phyloP scores from a whole-genome alignment of 1,140 invertebrate genomes.

The Pectinophora gossypiella region DNA sequence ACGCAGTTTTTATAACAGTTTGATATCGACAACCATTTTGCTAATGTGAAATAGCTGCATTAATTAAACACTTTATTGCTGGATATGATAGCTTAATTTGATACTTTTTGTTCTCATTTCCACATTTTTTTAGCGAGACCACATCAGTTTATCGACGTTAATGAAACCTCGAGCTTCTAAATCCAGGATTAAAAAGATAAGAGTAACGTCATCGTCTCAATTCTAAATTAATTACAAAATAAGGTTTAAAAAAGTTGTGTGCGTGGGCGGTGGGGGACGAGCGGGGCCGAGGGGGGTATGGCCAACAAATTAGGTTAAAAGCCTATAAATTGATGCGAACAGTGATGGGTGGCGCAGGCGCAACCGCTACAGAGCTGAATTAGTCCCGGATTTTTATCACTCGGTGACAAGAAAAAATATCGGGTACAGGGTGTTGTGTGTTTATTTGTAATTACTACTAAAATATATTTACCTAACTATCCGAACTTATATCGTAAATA shows the following conservation, averaged over 20 bases:
- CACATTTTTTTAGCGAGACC: constrained; percentile 28
- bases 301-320: constrained; percentile 71
- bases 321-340: constrained; percentile 69
- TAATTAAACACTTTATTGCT: constrained; percentile 55
- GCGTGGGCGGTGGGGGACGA: constrained; percentile 33
- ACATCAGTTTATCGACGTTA: constrained; percentile 30
- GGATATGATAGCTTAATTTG: constrained; percentile 57
- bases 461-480: no score
- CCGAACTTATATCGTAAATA: no score
- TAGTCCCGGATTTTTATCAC: constrained; percentile 67
- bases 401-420: constrained; percentile 55
- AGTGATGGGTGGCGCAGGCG: constrained; percentile 61
- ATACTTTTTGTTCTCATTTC: constrained; percentile 34
- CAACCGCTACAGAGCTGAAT: constrained; percentile 55
- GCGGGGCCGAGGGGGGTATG: constrained; percentile 17
- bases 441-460: no score
- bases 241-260: constrained; percentile 25
- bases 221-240: constrained; percentile 39
- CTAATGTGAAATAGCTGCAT: constrained; percentile 54
- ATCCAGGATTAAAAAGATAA: constrained; percentile 36
- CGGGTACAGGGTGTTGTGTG: constrained; percentile 57
- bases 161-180: constrained; percentile 30
- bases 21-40: constrained; percentile 51
- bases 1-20: constrained; percentile 46
- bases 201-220: constrained; percentile 17